phyloP scores from a whole-genome alignment of 2,888 invertebrate genomes.

The Synergus japonicus region DNA sequence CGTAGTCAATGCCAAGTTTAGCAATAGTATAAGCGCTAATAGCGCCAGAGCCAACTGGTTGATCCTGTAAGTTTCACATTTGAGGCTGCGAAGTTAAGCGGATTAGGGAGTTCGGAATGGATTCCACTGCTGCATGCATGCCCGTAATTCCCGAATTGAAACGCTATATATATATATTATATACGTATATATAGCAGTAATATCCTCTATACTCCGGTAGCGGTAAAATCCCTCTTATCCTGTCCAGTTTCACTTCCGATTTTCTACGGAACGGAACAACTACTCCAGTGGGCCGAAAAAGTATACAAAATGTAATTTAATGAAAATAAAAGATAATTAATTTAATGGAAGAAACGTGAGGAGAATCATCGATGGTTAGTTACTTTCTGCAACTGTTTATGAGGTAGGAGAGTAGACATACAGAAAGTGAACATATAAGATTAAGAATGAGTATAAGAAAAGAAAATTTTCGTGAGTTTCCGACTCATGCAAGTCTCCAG shows the following conservation, averaged over 20 bases:
- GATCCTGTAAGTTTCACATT: constrained; percentile 34
- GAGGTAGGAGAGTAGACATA: too few species aligned
- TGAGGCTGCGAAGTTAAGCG: constrained; percentile 34
- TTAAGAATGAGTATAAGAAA: not conserved
- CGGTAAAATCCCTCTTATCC: not conserved
- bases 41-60: constrained; percentile 27
- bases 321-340: too few species aligned
- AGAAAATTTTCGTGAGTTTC: constrained; percentile 1
- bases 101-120: constrained; percentile 28
- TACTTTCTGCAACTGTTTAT: too few species aligned
- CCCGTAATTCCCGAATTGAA: constrained; percentile 1
- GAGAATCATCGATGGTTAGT: too few species aligned
- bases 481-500: constrained; percentile 15
- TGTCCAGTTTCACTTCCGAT: not conserved
- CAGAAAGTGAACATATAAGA: not conserved
- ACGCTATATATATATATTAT: not conserved
- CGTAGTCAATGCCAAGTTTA: constrained; percentile 17
- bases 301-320: too few species aligned
- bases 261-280: not conserved
- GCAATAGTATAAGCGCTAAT: constrained; percentile 14
- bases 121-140: constrained; percentile 22
- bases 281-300: too few species aligned
- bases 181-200: too few species aligned
- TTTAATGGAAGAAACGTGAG: too few species aligned
- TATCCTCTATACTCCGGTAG: not conserved